phyloP scores from a whole-genome alignment of 2,888 invertebrate genomes.

The Pantelozetes paolii region DNA sequence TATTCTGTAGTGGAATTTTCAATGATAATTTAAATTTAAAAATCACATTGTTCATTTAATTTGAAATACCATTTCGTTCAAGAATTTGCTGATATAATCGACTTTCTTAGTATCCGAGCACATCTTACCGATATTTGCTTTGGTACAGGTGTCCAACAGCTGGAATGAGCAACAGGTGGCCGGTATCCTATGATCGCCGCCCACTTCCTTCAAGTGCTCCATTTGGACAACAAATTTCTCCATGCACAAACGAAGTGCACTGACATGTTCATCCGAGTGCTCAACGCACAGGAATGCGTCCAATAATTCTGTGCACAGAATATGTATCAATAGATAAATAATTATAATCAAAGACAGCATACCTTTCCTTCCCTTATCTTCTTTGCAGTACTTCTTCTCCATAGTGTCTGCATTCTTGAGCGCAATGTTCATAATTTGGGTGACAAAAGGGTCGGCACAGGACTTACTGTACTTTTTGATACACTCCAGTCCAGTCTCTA shows the following conservation, averaged over 20 bases:
- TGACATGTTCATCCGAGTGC: not conserved
- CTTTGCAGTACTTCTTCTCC: not conserved
- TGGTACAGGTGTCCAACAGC: not conserved
- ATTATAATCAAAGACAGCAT: not conserved
- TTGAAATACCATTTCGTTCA: not conserved
- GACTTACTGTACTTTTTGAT: not conserved
- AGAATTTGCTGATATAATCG: not conserved
- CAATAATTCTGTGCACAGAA: not conserved
- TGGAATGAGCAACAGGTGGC: conserved; percentile 8
- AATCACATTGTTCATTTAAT: not conserved
- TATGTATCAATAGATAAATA: not conserved
- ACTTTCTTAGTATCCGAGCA: not conserved
- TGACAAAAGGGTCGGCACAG: not conserved
- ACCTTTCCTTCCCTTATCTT: not conserved
- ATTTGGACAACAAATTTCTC: conserved; percentile 12
- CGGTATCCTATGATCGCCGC: conserved; percentile 1
- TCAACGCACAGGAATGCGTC: not conserved
- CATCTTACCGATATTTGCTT: not conserved
- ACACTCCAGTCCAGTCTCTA: not conserved
- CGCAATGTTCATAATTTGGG: not conserved
- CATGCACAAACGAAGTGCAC: not conserved
- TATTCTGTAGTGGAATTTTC: not conserved
- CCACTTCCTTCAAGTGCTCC: not conserved
- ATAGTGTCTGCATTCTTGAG: conserved; percentile 6
- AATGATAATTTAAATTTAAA: not conserved